Percentiles rank a stretch among this genome's conserved stretches.
Evolutionary conservation across 2,113 vertebrate species (phyloP).

Genomic region (Dicerorhinus sumatrensis): DNA sequence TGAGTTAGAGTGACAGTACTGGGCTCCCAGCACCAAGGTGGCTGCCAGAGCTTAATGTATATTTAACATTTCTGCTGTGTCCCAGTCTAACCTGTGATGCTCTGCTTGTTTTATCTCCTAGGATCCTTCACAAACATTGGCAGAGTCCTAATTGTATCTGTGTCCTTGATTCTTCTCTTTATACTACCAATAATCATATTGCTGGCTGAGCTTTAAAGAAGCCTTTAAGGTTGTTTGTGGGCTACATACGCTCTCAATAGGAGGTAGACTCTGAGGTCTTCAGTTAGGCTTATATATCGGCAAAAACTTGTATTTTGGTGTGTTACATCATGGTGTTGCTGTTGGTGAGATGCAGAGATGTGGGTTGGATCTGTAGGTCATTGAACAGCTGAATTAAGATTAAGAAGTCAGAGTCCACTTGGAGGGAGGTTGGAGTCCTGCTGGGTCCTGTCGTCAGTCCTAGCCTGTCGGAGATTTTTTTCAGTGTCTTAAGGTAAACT

Average conservation of each 20-base stretch:
- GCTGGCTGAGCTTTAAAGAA: slow-evolving; percentile 36
- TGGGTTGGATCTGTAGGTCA: neutral
- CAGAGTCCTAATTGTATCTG: slow-evolving; percentile 18
- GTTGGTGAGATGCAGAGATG: neutral
- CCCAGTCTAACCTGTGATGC: slow-evolving; percentile 2
- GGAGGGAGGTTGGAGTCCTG: slow-evolving; percentile 45
- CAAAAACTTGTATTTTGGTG: slow-evolving; percentile 14
- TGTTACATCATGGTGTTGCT: slow-evolving; percentile 13
- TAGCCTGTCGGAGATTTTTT: slow-evolving; percentile 30
- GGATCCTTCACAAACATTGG: slow-evolving; percentile 25
- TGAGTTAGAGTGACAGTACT: neutral
- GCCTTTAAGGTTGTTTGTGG: slow-evolving; percentile 44
- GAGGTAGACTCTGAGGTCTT: slow-evolving; percentile 17
- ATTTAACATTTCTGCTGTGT: slow-evolving; percentile 27
- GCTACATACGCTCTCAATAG: neutral
- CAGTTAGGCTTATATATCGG: slow-evolving; percentile 36
- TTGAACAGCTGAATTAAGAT: slow-evolving; percentile 45
- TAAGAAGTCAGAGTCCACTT: slow-evolving; percentile 14
- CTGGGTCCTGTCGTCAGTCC: slow-evolving; percentile 35
- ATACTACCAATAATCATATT: neutral
- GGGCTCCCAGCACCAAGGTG: neutral
- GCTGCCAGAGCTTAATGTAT: slow-evolving; percentile 8
- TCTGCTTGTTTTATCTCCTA: slow-evolving; percentile 52
- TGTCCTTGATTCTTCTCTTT: slow-evolving; percentile 49
- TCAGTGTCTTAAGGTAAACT: slow-evolving; percentile 36